phyloP scores from a whole-genome alignment of 2,888 invertebrate genomes.

The Tenthredo distinguenda region DNA sequence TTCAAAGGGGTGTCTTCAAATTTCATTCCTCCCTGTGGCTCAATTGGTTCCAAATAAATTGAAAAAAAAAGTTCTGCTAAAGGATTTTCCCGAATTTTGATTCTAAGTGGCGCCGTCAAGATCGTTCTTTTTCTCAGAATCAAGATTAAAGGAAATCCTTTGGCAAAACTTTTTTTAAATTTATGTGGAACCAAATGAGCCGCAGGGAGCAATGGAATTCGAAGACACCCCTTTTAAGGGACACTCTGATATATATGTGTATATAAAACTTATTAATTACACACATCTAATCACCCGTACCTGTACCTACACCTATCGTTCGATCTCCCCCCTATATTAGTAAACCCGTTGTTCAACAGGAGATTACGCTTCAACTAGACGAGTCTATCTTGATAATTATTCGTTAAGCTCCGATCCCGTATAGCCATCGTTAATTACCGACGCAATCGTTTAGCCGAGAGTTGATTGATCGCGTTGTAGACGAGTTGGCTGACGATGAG shows the following conservation, averaged over 20 bases:
- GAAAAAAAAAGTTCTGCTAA: no score
- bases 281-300: neutral
- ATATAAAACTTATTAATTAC: constrained; percentile 10
- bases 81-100: no score
- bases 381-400: constrained; percentile 46
- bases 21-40: no score
- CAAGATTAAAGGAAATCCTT: no score
- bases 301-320: constrained; percentile 11
- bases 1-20: no score
- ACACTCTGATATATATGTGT: neutral
- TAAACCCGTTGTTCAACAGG: constrained; percentile 5
- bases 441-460: constrained; percentile 35
- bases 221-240: neutral
- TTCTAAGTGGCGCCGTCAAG: no score
- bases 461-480: constrained; percentile 33
- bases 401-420: constrained; percentile 21
- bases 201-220: no score
- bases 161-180: no score
- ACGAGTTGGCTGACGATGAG: neutral
- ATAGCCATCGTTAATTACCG: constrained; percentile 41
- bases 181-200: no score
- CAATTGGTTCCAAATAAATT: no score
- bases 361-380: constrained; percentile 38
- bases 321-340: constrained; percentile 22
- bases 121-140: no score